Evolutionary conservation across 2,797 vertebrate species (phyloP), one percentile per base, ranked within the genome.

Genomic region (Aldrovandia affinis): DNA sequence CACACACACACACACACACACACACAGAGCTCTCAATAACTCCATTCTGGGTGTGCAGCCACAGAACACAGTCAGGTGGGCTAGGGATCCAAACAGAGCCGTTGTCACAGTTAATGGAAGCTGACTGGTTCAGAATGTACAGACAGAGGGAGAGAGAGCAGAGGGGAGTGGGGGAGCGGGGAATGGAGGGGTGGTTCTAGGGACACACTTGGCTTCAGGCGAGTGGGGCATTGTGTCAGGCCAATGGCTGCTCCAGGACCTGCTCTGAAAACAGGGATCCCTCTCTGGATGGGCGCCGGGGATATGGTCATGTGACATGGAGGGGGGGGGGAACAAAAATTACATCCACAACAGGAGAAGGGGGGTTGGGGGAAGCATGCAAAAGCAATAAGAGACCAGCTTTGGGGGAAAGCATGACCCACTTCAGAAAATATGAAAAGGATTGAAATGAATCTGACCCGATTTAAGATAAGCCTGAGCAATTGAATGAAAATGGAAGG

Each of bases 81-180:
- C 65, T 10, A 6, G 42, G 36, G 22, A 44, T 28, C 57, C 28
- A 20, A 18, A 33, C 15, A 52, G 57, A 8, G 75, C 59, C 15
- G n/a, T 6, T 47, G 28, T 83, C 55, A 79, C 30, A 39, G 30
- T 42, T 79, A 83, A 83, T 83, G 57, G 59, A 79, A 65, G 61
- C 28, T 79, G 57, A 83, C 75, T 78, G 77, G 5, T 63, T 83
- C 75, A 77, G 78, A 55, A 61, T 28, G 39, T 57, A 75, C 8
- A 57, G 75, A 68, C 44, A 36, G 25, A 47, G 42, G 33, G 28
- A 75, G 20, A 44, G 39, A 18, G 65, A 33, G 30, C 9, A 10
- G 39, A 20, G 36, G 70, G 6, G 39, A 1, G 36, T 3, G 1
- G 70, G 20, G 70, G 39, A 73, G 7, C 55, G 15, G 55, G 12